phyloP scores from a whole-genome alignment of 2,113 vertebrate species.

The Tachysurus fulvidraco region DNA sequence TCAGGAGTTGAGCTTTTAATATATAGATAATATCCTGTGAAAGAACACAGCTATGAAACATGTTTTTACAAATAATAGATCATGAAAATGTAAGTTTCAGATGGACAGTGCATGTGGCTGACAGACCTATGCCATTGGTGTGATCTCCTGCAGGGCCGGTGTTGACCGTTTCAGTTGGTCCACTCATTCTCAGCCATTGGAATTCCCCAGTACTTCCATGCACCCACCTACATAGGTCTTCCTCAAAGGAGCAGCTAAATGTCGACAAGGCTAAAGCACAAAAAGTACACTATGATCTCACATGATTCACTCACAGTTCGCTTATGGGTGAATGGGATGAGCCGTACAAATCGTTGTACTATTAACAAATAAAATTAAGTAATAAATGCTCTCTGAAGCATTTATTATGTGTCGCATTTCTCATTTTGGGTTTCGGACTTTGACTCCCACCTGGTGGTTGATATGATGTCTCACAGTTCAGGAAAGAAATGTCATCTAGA shows the following conservation, averaged over 20 bases:
- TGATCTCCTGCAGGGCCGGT: conserved; percentile 73
- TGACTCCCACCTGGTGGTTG: conserved; percentile 66
- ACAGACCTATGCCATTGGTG: conserved; percentile 67
- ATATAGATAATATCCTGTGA: conserved; percentile 71
- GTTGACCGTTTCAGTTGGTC: conserved; percentile 66
- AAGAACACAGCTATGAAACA: conserved; percentile 22
- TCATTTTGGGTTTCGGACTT: background rate
- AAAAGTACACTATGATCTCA: background rate
- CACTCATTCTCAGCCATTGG: conserved; percentile 64
- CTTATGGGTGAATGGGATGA: background rate
- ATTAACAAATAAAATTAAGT: background rate
- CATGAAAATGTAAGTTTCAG: background rate
- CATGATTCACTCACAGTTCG: background rate
- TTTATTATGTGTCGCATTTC: background rate
- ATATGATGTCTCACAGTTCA: conserved; percentile 69
- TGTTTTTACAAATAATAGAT: background rate
- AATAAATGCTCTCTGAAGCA: background rate
- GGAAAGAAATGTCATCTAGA: conserved; percentile 72
- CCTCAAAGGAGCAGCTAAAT: conserved; percentile 68
- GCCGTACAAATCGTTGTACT: background rate
- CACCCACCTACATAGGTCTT: conserved; percentile 67
- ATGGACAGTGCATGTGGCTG: background rate
- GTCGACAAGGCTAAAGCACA: conserved; percentile 57
- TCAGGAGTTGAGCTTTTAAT: conserved; percentile 64
- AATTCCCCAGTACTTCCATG: conserved; percentile 66